Percentiles rank a stretch among this genome's conserved stretches.
Evolutionary conservation across 2,113 vertebrate genomes (phyloP).

Genomic region (Globicephala melas): DNA sequence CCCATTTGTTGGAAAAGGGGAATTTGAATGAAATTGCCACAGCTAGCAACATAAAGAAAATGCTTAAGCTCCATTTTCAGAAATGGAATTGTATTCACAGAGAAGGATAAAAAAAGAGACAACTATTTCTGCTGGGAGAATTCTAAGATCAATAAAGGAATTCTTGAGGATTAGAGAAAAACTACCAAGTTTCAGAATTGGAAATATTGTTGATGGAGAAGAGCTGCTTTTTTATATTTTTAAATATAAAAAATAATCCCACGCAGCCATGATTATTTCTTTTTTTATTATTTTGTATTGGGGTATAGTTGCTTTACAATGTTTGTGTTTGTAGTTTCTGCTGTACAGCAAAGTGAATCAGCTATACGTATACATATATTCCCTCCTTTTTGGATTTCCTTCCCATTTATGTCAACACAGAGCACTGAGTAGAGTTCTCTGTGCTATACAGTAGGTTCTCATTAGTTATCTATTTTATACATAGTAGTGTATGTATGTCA

Average conservation of each 20-base stretch:
- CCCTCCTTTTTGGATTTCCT: too few relatives aligned
- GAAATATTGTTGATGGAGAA: background rate
- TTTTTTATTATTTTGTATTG: too few relatives aligned
- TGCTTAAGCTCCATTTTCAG: slow-evolving; percentile 28
- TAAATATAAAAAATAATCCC: background rate
- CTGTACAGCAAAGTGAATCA: too few relatives aligned
- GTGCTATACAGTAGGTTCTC: too few relatives aligned
- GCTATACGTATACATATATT: too few relatives aligned
- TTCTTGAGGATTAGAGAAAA: slow-evolving; percentile 20
- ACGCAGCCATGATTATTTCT: background rate
- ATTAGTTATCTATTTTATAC: too few relatives aligned
- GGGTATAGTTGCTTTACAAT: too few relatives aligned
- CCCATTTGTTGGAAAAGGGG: slow-evolving; percentile 23
- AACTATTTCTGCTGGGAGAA: background rate
- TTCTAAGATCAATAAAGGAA: slow-evolving; percentile 35
- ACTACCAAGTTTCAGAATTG: background rate
- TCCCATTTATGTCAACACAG: too few relatives aligned
- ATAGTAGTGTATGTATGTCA: too few relatives aligned
- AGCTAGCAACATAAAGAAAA: slow-evolving; percentile 32
- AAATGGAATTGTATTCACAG: slow-evolving; percentile 30
- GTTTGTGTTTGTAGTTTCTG: too few relatives aligned
- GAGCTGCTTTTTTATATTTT: background rate
- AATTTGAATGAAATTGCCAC: slow-evolving; percentile 48
- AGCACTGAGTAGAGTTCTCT: too few relatives aligned
- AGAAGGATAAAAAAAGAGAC: background rate